Evolutionary conservation across 1,140 invertebrate species (phyloP), one percentile per base, ranked within the genome.

Genomic region (Orussus abietinus): DNA sequence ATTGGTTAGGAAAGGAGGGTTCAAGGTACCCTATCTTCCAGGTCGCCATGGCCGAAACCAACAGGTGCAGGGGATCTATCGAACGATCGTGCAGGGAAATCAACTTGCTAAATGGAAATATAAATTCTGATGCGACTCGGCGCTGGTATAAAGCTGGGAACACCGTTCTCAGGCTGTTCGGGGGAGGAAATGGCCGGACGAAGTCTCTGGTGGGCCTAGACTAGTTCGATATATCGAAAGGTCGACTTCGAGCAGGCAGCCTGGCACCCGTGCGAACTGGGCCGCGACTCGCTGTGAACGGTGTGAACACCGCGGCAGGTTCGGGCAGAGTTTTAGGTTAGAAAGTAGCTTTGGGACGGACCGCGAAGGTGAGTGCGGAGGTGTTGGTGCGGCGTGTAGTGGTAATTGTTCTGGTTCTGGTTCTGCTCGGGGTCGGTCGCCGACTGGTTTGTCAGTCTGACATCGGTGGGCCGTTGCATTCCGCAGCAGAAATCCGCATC

Each of bases 401-500:
- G 60, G 61, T 63, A 66, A 63, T 69, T 67, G 62, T 68, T 69
- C 59, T 61, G 59, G 62, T 66, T 66, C 53, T 67, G 62, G 64
- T 67, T 64, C 63, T 61, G 56, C 53, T 61, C 49, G 39, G 30
- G 33, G 38, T 57, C 45, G 53, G 44, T 62, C 51, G 63, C 53
- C 51, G 64, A 68, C 52, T 53, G 59, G 57, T 68, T 67, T 56
- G 62, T 58, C 56, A 56, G 49, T 49, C 49, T 57, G 55, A 48
- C 70, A 67, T 85, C 83, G 71, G 82, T 81, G 56, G 84, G 85
- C 57, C 82, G 81, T 62, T 78, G 80, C 74, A 87, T 78, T 66
- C 84, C 85, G 78, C 85, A 88, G 80, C 85, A 88, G 77, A 87
- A 86, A 78, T 86, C 85, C 67, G 85, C 83, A 88, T 88, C 85